These are phyloP conservation scores for Pogonus chalceus DNA, from an alignment of 1,140 invertebrate species.

Conservation along the genomic window DNA sequence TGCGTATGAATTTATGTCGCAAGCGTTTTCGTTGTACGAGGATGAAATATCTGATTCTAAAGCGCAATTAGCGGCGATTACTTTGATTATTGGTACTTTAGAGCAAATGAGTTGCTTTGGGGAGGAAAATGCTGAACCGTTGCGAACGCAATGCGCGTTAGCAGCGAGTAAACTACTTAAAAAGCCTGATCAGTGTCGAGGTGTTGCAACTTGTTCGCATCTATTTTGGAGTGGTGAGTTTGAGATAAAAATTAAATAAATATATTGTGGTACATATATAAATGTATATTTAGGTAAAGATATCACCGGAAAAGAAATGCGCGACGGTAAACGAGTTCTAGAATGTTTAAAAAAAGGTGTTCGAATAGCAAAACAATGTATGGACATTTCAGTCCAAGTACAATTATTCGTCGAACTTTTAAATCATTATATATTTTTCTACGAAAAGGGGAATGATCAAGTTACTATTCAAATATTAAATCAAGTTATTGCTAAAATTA, in stretches of 20 bases:
- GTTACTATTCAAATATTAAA: constrained; percentile 65
- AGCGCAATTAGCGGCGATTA: constrained; percentile 91
- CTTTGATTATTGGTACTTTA: constrained; percentile 89
- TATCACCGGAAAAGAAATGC: constrained; percentile 57
- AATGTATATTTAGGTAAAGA: constrained; percentile 50
- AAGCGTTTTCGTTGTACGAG: constrained; percentile 94
- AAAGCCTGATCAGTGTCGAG: constrained; percentile 94
- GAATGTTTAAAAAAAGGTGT: constrained; percentile 95
- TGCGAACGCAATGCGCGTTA: constrained; percentile 87
- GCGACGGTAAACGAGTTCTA: constrained; percentile 81
- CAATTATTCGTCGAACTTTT: constrained; percentile 91
- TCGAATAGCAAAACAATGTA: constrained; percentile 91
- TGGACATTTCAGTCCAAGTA: constrained; percentile 94
- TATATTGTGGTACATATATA: no score
- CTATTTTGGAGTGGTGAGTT: constrained; percentile 96
- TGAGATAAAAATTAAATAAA: no score
- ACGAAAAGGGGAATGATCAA: constrained; percentile 82
- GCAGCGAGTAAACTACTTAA: constrained; percentile 93
- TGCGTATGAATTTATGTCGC: constrained; percentile 97
- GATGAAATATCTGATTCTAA: constrained; percentile 98
- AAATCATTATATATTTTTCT: constrained; percentile 91
- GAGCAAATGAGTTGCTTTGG: constrained; percentile 90
- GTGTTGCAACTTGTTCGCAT: constrained; percentile 83
- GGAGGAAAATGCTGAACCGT: constrained; percentile 94
- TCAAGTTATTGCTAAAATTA: constrained; percentile 85